Evolutionary conservation across 2,113 vertebrate species (phyloP).

Genomic region (Microtus ochrogaster): DNA sequence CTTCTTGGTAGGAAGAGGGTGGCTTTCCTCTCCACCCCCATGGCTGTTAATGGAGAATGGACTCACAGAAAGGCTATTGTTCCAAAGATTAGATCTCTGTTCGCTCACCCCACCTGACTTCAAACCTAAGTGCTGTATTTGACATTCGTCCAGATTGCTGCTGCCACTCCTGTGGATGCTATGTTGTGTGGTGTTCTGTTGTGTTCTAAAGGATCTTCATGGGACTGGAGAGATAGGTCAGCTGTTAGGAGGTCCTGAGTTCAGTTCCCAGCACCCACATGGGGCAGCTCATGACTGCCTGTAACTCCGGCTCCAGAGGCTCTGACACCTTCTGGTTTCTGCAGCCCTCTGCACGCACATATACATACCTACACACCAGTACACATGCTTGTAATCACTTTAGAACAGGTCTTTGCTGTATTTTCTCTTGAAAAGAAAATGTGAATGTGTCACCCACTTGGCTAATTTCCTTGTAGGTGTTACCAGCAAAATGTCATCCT

Average conservation of each 20-base stretch:
- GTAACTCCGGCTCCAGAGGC: background rate
- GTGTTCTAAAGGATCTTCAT: conserved; percentile 49
- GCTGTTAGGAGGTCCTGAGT: background rate
- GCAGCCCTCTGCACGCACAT: background rate
- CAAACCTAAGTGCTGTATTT: conserved; percentile 37
- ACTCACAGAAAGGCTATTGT: conserved; percentile 60
- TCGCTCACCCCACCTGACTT: conserved; percentile 25
- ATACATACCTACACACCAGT: background rate
- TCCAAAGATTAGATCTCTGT: conserved; percentile 48
- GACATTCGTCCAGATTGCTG: conserved; percentile 22
- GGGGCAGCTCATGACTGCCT: background rate
- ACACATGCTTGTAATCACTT: background rate
- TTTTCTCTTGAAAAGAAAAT: conserved; percentile 54
- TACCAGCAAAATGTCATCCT: background rate
- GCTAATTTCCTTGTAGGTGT: conserved; percentile 53
- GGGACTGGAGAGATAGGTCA: background rate
- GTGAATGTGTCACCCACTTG: conserved; percentile 52
- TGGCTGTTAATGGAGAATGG: conserved; percentile 52
- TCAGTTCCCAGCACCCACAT: background rate
- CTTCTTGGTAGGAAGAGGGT: conserved; percentile 38
- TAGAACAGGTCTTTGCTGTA: background rate
- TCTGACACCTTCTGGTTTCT: background rate
- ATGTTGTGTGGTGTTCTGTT: background rate
- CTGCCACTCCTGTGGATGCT: background rate
- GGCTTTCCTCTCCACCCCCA: conserved; percentile 48